These are phyloP conservation scores for Syndactyla subalaris DNA, from an alignment of 2,797 vertebrate species.

Conservation along the genomic window DNA sequence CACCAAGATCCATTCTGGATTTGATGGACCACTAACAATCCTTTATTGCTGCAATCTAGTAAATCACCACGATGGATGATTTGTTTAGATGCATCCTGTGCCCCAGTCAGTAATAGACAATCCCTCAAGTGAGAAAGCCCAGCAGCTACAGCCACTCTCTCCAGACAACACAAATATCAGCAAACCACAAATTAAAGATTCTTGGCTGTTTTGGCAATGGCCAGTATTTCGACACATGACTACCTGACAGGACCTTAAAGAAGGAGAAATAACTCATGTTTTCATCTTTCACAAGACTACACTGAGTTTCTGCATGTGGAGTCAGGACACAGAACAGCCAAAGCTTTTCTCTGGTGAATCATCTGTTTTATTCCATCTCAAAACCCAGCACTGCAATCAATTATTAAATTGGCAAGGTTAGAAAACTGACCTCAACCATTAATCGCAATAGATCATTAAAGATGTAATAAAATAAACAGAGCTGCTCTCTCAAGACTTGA, in stretches of 20 bases:
- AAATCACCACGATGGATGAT: not conserved
- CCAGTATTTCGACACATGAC: not conserved
- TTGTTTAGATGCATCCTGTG: not conserved
- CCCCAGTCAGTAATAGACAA: not conserved
- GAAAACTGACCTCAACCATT: not conserved
- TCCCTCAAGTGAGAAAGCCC: not conserved
- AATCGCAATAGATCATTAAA: constrained; percentile 11
- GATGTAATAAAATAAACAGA: not conserved
- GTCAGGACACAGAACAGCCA: not conserved
- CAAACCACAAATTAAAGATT: not conserved
- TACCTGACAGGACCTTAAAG: not conserved
- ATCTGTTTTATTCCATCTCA: constrained; percentile 5
- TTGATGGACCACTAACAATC: not conserved
- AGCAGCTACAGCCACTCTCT: not conserved
- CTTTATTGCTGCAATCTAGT: not conserved
- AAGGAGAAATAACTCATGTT: not conserved
- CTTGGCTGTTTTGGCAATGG: not conserved
- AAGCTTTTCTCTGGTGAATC: not conserved
- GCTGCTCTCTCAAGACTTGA: not conserved
- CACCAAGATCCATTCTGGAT: not conserved
- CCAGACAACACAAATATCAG: not conserved
- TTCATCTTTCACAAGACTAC: not conserved
- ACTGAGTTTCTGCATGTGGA: not conserved
- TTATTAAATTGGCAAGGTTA: not conserved
- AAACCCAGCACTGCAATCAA: not conserved